Evolutionary conservation across 2,797 vertebrate species (phyloP).

Genomic region (Tympanoctomys barrerae): DNA sequence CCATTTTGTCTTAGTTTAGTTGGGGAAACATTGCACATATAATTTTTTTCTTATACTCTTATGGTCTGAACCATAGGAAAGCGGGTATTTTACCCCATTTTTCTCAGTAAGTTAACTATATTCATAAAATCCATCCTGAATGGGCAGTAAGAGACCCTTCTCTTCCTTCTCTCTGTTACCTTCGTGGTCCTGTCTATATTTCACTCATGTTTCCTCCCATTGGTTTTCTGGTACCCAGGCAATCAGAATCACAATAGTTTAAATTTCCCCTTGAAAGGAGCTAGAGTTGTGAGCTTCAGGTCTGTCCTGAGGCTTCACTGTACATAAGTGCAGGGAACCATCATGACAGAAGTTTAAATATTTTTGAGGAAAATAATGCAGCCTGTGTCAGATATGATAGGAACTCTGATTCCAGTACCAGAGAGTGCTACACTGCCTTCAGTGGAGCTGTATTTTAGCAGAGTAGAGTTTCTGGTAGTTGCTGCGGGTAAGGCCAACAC

Average conservation of each 20-base stretch:
- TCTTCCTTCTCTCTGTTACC: neutral
- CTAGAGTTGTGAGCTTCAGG: neutral
- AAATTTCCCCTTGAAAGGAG: neutral
- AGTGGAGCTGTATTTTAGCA: neutral
- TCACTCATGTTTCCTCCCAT: neutral
- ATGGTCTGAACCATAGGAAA: neutral
- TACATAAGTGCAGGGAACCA: neutral
- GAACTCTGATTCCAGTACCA: neutral
- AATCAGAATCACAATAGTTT: neutral
- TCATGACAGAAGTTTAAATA: neutral
- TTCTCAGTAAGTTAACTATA: neutral
- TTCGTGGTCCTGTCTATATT: neutral
- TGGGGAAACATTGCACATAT: neutral
- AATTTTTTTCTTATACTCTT: neutral
- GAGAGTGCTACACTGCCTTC: neutral
- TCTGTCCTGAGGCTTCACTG: neutral
- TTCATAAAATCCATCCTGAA: neutral
- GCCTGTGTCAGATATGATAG: neutral
- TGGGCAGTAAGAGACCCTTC: neutral
- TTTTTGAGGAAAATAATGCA: neutral
- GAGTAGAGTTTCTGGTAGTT: neutral
- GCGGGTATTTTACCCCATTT: neutral
- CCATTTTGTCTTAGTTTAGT: conserved; percentile 27
- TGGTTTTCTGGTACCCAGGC: neutral
- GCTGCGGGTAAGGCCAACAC: neutral